A percentile compares a stretch with the other conserved stretches of the same genome.
Evolutionary conservation across 2,888 invertebrate genomes (phyloP).

Genomic region (Mesorhabditis spiculigera): DNA sequence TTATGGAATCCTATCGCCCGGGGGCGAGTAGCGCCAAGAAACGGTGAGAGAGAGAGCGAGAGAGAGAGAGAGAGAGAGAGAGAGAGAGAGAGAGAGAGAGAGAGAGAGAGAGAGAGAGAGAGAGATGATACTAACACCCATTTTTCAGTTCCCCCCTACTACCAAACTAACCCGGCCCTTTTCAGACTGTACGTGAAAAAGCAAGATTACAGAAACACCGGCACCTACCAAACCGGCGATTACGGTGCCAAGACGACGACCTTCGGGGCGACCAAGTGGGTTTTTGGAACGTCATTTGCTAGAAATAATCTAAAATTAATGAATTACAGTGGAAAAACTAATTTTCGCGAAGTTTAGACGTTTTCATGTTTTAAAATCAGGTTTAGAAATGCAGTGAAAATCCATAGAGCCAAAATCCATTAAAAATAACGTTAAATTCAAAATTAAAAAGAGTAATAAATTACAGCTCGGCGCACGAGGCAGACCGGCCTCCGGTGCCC

Average conservation of each 20-base stretch:
- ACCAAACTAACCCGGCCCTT: not conserved
- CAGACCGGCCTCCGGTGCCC: conserved; percentile 38
- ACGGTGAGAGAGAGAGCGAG: not conserved
- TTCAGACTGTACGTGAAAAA: conserved; percentile 40
- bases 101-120: too few species aligned
- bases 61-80: not conserved
- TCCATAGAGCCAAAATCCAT: too few species aligned
- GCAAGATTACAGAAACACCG: conserved; percentile 22
- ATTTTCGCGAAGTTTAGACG: too few species aligned
- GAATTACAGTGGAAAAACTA: too few species aligned
- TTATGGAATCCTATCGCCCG: conserved; percentile 34
- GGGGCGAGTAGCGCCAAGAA: conserved; percentile 7
- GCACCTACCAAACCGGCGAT: conserved; percentile 23
- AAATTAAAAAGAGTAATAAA: too few species aligned
- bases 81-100: too few species aligned
- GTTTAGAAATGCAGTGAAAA: too few species aligned
- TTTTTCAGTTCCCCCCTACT: not conserved
- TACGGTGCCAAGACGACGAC: conserved; percentile 27
- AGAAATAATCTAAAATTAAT: too few species aligned
- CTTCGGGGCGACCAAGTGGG: conserved; percentile 23
- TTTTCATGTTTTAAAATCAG: too few species aligned
- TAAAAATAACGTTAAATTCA: too few species aligned
- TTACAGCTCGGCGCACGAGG: too few species aligned
- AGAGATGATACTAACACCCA: not conserved
- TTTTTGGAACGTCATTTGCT: not conserved